Conservation (phyloP, 2,113 vertebrate genomes). For the Tachuris rubrigastra region DNA sequence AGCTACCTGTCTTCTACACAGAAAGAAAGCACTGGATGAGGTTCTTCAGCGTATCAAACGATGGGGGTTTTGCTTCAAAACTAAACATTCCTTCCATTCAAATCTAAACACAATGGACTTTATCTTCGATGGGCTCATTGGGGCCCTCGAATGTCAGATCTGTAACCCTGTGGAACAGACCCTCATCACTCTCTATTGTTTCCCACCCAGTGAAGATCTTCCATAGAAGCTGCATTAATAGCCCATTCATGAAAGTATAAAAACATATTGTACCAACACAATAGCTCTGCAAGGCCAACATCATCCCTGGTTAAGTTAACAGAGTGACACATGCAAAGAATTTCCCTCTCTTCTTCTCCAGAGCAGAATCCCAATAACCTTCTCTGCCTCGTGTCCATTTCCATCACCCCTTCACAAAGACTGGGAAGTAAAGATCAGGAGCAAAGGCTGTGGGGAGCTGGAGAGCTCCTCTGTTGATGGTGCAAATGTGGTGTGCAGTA, state of each 20-base stretch:
- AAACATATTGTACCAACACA: conserved; percentile 3
- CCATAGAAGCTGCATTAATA: conserved; percentile 24
- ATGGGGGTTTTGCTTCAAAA: not conserved
- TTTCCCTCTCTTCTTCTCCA: not conserved
- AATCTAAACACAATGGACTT: conserved; percentile 43
- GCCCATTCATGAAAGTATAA: not conserved
- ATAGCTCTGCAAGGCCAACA: not conserved
- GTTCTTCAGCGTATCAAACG: not conserved
- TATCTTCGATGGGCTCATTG: not conserved
- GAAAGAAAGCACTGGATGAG: not conserved
- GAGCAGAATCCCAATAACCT: not conserved
- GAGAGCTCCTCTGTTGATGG: not conserved
- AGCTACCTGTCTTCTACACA: not conserved
- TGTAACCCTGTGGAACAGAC: not conserved
- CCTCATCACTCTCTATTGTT: conserved; percentile 8
- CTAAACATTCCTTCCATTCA: not conserved
- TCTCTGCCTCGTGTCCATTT: not conserved
- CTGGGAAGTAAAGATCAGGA: not conserved
- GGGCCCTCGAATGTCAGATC: not conserved
- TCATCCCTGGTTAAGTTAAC: not conserved
- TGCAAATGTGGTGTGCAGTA: not conserved
- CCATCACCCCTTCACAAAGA: not conserved
- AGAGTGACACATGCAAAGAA: not conserved
- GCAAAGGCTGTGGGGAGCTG: not conserved
- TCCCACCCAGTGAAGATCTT: not conserved